Evolutionary conservation across 2,797 vertebrate genomes (phyloP), one percentile per base, ranked within the genome.

Genomic region (Phaenicophaeus curvirostris): DNA sequence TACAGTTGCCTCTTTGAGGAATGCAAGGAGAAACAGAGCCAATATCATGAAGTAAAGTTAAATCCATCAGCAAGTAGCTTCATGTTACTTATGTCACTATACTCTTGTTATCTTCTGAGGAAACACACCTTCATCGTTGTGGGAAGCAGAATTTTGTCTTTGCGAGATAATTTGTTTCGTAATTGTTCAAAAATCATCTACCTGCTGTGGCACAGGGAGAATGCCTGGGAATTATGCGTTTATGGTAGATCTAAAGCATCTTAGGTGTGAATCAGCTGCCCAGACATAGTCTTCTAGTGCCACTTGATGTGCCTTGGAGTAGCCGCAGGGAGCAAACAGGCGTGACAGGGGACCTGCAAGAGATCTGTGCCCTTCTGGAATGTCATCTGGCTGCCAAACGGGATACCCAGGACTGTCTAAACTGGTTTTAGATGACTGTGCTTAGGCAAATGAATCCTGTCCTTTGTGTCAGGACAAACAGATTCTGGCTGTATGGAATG

Each of bases 381-480:
- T 75, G 87, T 75, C 79, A 80, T 54, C 82, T 94, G 91, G 61
- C 8, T 0, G 0, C 48, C 68, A 48, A 62, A 75, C 28, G 11
- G 66, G 61, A 44, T 86, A 33, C 54, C 20, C 55, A 76, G 58
- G 30, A 68, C 79, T 84, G 82, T 92, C 50, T 86, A 27, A 91
- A 86, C 69, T 75, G 59, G 24, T 71, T 94, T 78, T 81, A 86
- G 66, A 55, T 93, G 76, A 15, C 58, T 50, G 20, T 58, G 54
- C 53, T 76, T 90, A 78, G 69, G 61, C 80, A 81, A 65, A 48
- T 53, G 85, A 86, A 66, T 85, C 58, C 50, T 68, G 14, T 62
- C 55, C 44, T 96, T 85, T 86, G 80, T 91, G 48, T 75, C 65
- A 85, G 83, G 77, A 86, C 74, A 78, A 93, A 69, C 55, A 82